Evolutionary conservation across 2,797 vertebrate species (phyloP), one percentile per base, ranked within the genome.

Genomic region (Acipenser transmontanus): DNA sequence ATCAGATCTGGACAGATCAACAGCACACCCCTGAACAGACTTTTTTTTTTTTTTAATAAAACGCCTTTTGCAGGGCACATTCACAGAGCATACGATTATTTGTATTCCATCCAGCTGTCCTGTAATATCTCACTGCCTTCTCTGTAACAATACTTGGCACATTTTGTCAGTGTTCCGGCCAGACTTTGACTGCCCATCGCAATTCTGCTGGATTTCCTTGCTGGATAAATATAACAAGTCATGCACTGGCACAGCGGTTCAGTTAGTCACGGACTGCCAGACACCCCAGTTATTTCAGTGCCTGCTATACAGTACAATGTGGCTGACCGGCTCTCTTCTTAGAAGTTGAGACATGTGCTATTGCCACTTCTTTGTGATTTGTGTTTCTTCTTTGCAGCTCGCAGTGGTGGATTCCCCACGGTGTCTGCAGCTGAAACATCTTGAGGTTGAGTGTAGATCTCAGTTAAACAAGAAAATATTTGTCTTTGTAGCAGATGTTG

Each of bases 151-250:
- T 80, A 80, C 73, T 75, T 82, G 77, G 82, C 71, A 54, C 49
- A 65, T 54, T 65, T 62, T 51, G 71, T 72, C 74, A 70, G 71
- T 72, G 81, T 85, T 80, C 76, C 73, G 80, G 76, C 73, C 72
- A 70, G 78, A 79, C 81, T 81, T 77, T 70, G 67, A 78, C 65
- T 65, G 64, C 72, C 66, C 54, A 49, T 61, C 65, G 50, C 63
- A 52, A 69, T 71, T 68, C 70, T 67, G 73, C 74, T 73, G 78
- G 78, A 81, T 86, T 87, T 83, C 80, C 84, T 85, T 82, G 77
- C 83, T 80, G 84, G 87, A 84, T 88, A 87, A 87, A 89, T 84
- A 89, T 87, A 89, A 82, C 81, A 76, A 77, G 83, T 83, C 85
- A 78, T 85, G 77, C 79, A 79, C 80, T 83, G 84, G 82, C 82